Percentiles rank a stretch among this genome's conserved stretches.
These are phyloP conservation scores for Parazoanthus swiftii DNA, from an alignment of 92 coral and sea anemone genomes.

Conservation along the genomic window DNA sequence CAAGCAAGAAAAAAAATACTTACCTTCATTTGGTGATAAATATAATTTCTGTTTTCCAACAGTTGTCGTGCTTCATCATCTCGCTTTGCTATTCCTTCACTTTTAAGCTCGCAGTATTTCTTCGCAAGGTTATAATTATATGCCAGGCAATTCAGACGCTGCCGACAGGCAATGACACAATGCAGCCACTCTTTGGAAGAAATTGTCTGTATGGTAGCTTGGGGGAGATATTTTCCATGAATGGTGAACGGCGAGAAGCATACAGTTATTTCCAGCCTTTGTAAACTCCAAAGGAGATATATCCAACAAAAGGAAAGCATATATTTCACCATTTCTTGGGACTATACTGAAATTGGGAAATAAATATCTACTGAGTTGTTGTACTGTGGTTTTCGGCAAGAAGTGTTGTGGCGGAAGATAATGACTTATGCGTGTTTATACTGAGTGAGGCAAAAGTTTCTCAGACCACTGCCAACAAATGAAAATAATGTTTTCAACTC, in stretches of 20 bases:
- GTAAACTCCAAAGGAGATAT: neutral
- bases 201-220: neutral
- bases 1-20: neutral
- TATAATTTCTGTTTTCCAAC: neutral
- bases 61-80: neutral
- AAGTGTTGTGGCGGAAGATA: neutral
- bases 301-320: neutral
- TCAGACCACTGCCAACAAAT: neutral
- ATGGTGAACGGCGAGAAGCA: conserved; percentile 25
- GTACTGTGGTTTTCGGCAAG: neutral
- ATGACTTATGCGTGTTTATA: neutral
- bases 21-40: conserved; percentile 39
- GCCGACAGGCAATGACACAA: conserved; percentile 20
- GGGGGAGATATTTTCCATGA: conserved; percentile 20
- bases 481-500: neutral
- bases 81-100: conserved; percentile 12
- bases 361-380: neutral
- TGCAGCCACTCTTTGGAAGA: conserved; percentile 25
- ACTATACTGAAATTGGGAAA: neutral
- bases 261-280: neutral
- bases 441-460: neutral
- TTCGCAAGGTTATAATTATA: conserved; percentile 20
- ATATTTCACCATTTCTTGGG: neutral
- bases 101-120: conserved; percentile 14
- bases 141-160: conserved; percentile 6